These are phyloP conservation scores for Drosophila acutilabella DNA, from an alignment of 2,888 invertebrate species.

Conservation along the genomic window DNA sequence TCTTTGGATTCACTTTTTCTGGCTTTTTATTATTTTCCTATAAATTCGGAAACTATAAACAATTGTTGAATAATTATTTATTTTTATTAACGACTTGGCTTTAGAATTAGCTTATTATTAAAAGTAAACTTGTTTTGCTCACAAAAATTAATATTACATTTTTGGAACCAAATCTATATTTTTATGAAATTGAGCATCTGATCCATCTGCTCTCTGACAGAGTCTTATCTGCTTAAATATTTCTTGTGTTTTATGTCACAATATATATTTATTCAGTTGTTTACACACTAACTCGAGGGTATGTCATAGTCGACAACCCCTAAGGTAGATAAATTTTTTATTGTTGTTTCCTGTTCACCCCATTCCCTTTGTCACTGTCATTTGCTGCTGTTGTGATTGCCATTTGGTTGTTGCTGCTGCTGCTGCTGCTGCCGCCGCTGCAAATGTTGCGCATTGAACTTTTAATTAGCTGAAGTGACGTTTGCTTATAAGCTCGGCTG, in stretches of 20 bases:
- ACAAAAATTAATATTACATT: no score
- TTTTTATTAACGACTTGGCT: no score
- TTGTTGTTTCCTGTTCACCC: slow-evolving; percentile 39
- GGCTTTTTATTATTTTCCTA: no score
- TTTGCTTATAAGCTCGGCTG: slow-evolving; percentile 49
- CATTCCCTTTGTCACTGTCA: slow-evolving; percentile 56
- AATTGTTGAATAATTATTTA: no score
- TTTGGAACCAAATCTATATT: no score
- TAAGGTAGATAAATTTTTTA: slow-evolving; percentile 8
- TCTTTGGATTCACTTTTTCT: no score
- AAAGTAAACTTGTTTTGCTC: no score
- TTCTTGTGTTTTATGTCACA: neutral
- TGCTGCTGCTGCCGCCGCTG: slow-evolving; percentile 39
- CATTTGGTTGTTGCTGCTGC: slow-evolving; percentile 47
- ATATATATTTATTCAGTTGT: neutral
- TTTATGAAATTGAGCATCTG: no score
- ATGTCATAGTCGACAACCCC: slow-evolving; percentile 24
- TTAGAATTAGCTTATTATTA: no score
- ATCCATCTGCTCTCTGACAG: no score
- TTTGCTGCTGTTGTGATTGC: slow-evolving; percentile 47
- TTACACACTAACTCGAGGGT: neutral
- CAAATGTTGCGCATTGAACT: slow-evolving; percentile 77
- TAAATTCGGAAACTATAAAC: no score
- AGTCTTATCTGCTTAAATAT: neutral
- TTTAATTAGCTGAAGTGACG: slow-evolving; percentile 72